Evolutionary conservation across 1,140 invertebrate species (phyloP).

Genomic region (Drosophila grimshawi): DNA sequence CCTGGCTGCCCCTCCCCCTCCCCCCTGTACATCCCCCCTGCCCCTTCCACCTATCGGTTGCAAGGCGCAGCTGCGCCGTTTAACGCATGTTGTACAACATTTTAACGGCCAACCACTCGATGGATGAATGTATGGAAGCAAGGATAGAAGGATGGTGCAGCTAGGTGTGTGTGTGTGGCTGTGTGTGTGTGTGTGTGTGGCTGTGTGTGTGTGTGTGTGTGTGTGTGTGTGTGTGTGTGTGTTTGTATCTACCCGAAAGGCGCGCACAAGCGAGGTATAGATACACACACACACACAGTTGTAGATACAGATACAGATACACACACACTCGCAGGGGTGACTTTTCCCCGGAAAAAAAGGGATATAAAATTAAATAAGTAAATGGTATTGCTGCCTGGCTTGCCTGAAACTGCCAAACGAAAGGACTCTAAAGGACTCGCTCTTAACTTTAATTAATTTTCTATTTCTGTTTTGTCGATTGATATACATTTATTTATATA

Average conservation of each 20-base stretch:
- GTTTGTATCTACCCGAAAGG: constrained; percentile 61
- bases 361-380: constrained; percentile 46
- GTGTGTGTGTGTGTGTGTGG: background rate
- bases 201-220: background rate
- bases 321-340: constrained; percentile 52
- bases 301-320: constrained; percentile 23
- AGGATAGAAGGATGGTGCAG: background rate
- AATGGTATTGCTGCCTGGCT: constrained; percentile 19
- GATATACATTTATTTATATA: background rate
- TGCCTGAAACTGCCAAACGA: background rate
- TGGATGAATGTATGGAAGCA: constrained; percentile 18
- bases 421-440: constrained; percentile 26
- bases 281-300: background rate
- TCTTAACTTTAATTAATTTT: constrained; percentile 65
- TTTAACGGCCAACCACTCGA: constrained; percentile 65
- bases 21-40: background rate
- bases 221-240: constrained; percentile 3
- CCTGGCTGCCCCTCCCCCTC: background rate
- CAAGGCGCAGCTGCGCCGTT: constrained; percentile 53
- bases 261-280: constrained; percentile 42
- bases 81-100: constrained; percentile 64
- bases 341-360: constrained; percentile 58
- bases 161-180: background rate
- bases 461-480: constrained; percentile 38
- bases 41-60: background rate